phyloP scores from a whole-genome alignment of 2,888 invertebrate genomes.

The Acronicta leporina region DNA sequence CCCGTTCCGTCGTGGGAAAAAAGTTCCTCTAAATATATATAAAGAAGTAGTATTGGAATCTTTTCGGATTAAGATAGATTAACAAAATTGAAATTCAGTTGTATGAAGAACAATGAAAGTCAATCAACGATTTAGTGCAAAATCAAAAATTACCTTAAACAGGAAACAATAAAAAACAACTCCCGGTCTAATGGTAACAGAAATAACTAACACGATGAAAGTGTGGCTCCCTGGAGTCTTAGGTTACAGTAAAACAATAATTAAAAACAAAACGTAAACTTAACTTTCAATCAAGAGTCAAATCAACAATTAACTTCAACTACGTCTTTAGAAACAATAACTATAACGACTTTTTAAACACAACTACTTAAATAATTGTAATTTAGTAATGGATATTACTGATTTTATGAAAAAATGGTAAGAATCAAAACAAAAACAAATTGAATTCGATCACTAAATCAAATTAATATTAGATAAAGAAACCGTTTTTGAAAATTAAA shows the following conservation, averaged over 20 bases:
- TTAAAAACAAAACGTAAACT: constrained; percentile 34
- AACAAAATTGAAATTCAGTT: no score
- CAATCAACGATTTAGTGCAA: no score
- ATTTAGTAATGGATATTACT: not conserved
- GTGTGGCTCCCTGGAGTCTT: not conserved
- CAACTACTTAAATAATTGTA: not conserved
- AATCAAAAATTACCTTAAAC: no score
- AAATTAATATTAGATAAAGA: constrained; percentile 24
- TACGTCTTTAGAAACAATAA: constrained; percentile 12
- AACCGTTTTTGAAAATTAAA: constrained; percentile 13
- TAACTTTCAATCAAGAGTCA: constrained; percentile 34
- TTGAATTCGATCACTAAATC: constrained; percentile 11
- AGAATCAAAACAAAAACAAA: constrained; percentile 41
- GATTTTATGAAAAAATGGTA: not conserved
- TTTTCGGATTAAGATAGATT: no score
- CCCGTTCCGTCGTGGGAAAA: no score
- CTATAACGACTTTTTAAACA: not conserved
- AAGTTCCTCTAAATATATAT: no score
- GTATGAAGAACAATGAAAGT: no score
- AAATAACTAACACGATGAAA: no score
- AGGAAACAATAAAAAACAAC: no score
- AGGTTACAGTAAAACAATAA: not conserved
- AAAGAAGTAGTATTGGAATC: no score
- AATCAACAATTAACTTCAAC: constrained; percentile 16
- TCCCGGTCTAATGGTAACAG: no score